Conservation (phyloP, 1,140 invertebrate genomes). For the Cotesia typhae region DNA sequence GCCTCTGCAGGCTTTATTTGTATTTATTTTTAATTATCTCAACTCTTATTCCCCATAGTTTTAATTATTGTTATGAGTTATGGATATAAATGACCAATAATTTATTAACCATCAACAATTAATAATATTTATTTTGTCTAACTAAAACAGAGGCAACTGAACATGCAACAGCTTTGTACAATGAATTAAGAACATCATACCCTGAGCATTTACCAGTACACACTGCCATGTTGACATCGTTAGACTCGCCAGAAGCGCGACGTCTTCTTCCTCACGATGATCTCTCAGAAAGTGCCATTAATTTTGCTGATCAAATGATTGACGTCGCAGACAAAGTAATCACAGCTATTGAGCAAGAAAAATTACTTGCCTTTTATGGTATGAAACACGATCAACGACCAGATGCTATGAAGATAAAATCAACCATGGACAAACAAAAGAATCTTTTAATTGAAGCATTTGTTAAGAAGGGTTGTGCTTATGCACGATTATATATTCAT, state of each 20-base stretch:
- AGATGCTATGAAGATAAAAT: slow-evolving; percentile 83
- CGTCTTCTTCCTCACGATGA: slow-evolving; percentile 66
- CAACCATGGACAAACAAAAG: slow-evolving; percentile 85
- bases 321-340: slow-evolving; percentile 74
- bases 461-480: slow-evolving; percentile 77
- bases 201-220: slow-evolving; percentile 79
- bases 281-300: slow-evolving; percentile 64
- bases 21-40: too few relatives aligned
- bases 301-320: slow-evolving; percentile 69
- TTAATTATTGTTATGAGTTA: too few relatives aligned
- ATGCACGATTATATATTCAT: slow-evolving; percentile 73
- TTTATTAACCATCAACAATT: slow-evolving; percentile 22
- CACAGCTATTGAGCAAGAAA: slow-evolving; percentile 76
- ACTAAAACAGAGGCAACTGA: slow-evolving; percentile 62
- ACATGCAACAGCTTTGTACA: slow-evolving; percentile 77
- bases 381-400: slow-evolving; percentile 80
- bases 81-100: slow-evolving; percentile 1
- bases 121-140: slow-evolving; percentile 24
- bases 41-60: too few relatives aligned
- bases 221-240: slow-evolving; percentile 78
- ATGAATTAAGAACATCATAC: slow-evolving; percentile 75
- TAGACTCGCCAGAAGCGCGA: slow-evolving; percentile 71
- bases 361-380: slow-evolving; percentile 79
- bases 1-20: too few relatives aligned
- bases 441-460: slow-evolving; percentile 80